Conservation (phyloP, 1,140 invertebrate species). For the Cherax destructor region DNA sequence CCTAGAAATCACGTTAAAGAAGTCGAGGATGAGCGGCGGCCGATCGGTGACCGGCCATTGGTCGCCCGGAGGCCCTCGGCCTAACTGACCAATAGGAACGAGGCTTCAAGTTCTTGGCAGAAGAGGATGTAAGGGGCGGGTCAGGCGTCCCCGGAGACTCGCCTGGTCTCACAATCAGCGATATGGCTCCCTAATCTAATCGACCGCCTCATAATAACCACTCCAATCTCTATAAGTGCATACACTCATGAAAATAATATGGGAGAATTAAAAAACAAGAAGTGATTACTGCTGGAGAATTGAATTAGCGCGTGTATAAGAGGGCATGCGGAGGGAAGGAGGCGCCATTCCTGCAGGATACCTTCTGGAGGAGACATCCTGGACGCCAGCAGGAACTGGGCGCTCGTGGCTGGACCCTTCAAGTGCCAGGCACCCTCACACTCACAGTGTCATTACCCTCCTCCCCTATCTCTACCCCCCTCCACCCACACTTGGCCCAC, state of each 20-base stretch:
- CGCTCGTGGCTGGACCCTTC: background rate
- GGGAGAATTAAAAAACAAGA: constrained; percentile 70
- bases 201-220: constrained; percentile 70
- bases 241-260: constrained; percentile 70
- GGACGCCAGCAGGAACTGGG: background rate
- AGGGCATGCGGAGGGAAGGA: constrained; percentile 19
- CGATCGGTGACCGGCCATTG: constrained; percentile 54
- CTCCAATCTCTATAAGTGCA: constrained; percentile 72
- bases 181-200: constrained; percentile 71
- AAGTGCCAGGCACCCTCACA: background rate
- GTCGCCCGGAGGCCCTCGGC: constrained; percentile 14
- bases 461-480: background rate
- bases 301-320: constrained; percentile 65
- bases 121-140: constrained; percentile 26
- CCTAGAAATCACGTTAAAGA: constrained; percentile 62
- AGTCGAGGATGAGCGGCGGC: constrained; percentile 32
- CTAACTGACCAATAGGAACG: constrained; percentile 56
- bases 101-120: constrained; percentile 41
- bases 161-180: constrained; percentile 68
- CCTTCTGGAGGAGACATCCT: constrained; percentile 30
- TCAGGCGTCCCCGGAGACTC: background rate
- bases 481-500: background rate
- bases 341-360: constrained; percentile 49
- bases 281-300: constrained; percentile 63
- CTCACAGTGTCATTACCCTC: background rate